Evolutionary conservation across 2,888 invertebrate species (phyloP).

Genomic region (Dynastes hyllus): DNA sequence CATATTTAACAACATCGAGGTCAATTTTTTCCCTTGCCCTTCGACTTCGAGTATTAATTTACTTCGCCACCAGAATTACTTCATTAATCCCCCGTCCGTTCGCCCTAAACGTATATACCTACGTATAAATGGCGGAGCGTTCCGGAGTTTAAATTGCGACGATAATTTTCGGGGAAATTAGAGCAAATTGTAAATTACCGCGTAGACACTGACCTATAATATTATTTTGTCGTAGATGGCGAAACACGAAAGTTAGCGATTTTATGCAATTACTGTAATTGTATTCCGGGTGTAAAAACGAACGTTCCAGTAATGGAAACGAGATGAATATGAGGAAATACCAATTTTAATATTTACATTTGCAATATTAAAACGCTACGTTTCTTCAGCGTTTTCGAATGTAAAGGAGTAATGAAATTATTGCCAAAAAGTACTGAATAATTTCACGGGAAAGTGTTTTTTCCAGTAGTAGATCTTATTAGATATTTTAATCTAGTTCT

Average conservation of each 20-base stretch:
- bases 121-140: background rate
- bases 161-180: constrained; percentile 30
- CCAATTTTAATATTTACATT: too few relatives aligned
- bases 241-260: constrained; percentile 4
- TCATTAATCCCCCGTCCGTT: constrained; percentile 9
- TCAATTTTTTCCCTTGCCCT: constrained; percentile 3
- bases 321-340: too few relatives aligned
- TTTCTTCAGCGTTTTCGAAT: too few relatives aligned
- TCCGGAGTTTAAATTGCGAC: constrained; percentile 32
- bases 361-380: too few relatives aligned
- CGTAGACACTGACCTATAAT: constrained; percentile 17
- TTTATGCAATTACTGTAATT: constrained; percentile 2
- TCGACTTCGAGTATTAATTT: constrained; percentile 22
- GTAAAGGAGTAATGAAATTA: too few relatives aligned
- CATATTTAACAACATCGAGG: constrained; percentile 17
- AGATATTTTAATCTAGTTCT: too few relatives aligned
- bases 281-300: background rate
- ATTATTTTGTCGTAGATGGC: background rate
- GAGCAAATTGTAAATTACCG: constrained; percentile 35
- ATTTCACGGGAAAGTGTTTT: too few relatives aligned
- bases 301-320: too few relatives aligned
- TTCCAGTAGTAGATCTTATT: too few relatives aligned
- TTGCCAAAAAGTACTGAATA: too few relatives aligned
- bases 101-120: background rate
- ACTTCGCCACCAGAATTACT: constrained; percentile 27